Evolutionary conservation across 2,797 vertebrate species (phyloP).

Genomic region (Neopelma chrysocephalum): DNA sequence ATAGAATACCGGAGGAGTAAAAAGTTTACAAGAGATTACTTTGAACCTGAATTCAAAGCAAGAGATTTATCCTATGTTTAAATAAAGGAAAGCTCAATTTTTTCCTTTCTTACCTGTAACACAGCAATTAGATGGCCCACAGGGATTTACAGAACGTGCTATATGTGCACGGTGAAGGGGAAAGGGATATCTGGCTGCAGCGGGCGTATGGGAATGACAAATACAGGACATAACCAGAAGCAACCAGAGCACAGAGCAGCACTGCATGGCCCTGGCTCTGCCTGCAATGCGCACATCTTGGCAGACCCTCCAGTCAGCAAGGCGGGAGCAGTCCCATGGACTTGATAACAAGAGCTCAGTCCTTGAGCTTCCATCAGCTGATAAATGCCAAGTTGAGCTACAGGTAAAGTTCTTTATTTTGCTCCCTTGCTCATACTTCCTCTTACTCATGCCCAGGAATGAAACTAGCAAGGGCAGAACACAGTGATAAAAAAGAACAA

Average conservation of each 20-base stretch:
- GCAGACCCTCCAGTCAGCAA: neutral
- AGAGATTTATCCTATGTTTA: neutral
- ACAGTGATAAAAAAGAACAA: neutral
- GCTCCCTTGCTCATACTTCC: neutral
- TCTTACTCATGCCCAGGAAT: neutral
- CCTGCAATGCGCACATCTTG: neutral
- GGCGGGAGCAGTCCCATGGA: accelerated
- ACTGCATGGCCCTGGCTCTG: neutral
- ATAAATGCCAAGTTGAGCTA: neutral
- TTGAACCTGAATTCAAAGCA: neutral
- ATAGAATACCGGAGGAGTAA: neutral
- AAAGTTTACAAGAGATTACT: neutral
- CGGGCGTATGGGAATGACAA: accelerated
- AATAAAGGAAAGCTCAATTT: neutral
- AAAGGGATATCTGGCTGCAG: neutral
- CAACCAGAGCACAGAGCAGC: neutral
- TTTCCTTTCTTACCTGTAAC: neutral
- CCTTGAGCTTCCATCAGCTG: neutral
- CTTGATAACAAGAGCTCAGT: neutral
- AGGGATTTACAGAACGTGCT: neutral
- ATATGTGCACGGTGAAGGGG: neutral
- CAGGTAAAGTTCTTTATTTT: neutral
- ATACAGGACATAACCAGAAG: neutral
- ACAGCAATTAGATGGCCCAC: neutral
- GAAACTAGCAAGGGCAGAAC: neutral